Percentiles rank a stretch among this genome's conserved stretches.
Evolutionary conservation across 2,888 invertebrate species (phyloP).

Genomic region (Spisula subtruncata): DNA sequence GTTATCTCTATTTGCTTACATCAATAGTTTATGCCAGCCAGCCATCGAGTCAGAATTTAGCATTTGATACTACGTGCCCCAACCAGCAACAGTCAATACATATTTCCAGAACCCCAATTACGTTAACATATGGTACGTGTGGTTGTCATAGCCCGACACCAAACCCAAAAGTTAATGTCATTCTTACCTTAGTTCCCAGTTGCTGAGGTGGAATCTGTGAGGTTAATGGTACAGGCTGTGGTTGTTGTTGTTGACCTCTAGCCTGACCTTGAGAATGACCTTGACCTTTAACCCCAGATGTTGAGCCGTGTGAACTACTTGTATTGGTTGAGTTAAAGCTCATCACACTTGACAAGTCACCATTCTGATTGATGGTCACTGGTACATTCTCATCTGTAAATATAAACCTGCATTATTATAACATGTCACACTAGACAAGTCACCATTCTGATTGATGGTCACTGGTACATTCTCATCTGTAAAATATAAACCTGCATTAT

Average conservation of each 20-base stretch:
- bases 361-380: constrained; percentile 69
- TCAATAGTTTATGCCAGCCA: too few relatives aligned
- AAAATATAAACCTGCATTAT: too few relatives aligned
- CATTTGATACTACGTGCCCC: too few relatives aligned
- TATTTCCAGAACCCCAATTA: too few relatives aligned
- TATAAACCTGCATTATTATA: neutral
- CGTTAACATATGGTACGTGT: too few relatives aligned
- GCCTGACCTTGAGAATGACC: constrained; percentile 51
- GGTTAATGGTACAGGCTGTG: constrained; percentile 59
- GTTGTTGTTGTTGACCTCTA: constrained; percentile 69
- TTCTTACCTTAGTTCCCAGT: constrained; percentile 81
- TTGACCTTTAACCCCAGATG: constrained; percentile 52
- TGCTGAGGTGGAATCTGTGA: constrained; percentile 79
- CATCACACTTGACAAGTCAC: constrained; percentile 90
- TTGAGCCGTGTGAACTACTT: constrained; percentile 73
- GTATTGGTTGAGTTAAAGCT: constrained; percentile 90
- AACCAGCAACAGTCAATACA: too few relatives aligned
- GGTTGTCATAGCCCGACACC: neutral
- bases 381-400: constrained; percentile 40
- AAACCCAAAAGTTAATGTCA: neutral
- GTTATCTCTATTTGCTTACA: too few relatives aligned
- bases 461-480: too few relatives aligned
- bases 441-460: too few relatives aligned
- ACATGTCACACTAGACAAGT: neutral
- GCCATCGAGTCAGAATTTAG: too few relatives aligned